Percentiles rank a stretch among this genome's conserved stretches.
phyloP scores from a whole-genome alignment of 2,888 invertebrate species.

The Polia nebulosa region DNA sequence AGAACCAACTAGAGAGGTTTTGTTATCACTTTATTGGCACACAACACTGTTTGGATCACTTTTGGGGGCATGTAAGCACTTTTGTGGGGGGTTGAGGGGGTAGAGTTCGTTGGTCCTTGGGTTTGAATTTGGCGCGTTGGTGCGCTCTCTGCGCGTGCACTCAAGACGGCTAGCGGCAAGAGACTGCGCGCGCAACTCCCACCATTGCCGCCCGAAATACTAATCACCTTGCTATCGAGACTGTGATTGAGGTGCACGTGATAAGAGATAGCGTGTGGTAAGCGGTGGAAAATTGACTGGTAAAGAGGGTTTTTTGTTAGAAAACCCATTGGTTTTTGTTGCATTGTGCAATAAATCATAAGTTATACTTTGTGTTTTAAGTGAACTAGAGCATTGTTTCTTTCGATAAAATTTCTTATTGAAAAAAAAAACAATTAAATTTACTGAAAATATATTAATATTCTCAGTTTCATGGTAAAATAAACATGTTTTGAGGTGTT shows the following conservation, averaged over 20 bases:
- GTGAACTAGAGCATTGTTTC: neutral
- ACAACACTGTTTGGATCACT: constrained; percentile 84
- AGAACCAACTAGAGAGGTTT: constrained; percentile 73
- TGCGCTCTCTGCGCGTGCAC: constrained; percentile 83
- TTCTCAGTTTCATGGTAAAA: no score
- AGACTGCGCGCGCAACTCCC: constrained; percentile 87
- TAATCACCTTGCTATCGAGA: constrained; percentile 89
- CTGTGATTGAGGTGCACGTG: constrained; percentile 74
- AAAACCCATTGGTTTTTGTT: neutral
- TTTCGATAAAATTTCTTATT: neutral
- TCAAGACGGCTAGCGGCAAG: constrained; percentile 85
- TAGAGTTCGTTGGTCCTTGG: constrained; percentile 56
- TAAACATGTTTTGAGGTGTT: neutral
- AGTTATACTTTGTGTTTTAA: no score
- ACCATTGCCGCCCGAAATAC: constrained; percentile 86
- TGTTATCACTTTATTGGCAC: constrained; percentile 78
- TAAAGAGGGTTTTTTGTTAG: neutral
- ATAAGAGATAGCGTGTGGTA: constrained; percentile 73
- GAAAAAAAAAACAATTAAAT: neutral
- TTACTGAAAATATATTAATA: neutral
- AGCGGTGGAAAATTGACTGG: neutral
- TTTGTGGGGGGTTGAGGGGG: constrained; percentile 73
- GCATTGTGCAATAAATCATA: neutral
- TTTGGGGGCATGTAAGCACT: constrained; percentile 76
- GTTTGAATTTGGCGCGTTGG: constrained; percentile 81